Evolutionary conservation across 2,113 vertebrate genomes (phyloP).

Genomic region (Chlorodrepanis virens): DNA sequence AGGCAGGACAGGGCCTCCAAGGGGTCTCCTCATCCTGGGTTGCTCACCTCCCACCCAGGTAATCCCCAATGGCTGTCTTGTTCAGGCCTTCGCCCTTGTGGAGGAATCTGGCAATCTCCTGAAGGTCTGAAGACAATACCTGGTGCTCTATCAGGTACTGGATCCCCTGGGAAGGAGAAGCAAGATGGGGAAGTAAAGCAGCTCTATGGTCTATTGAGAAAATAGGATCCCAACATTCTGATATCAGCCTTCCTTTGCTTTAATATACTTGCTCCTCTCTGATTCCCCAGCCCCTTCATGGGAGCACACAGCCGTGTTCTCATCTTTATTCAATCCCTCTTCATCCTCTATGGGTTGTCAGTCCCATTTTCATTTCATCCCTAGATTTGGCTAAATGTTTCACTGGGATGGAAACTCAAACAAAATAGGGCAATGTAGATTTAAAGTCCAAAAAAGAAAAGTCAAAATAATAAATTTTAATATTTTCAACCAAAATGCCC

Average conservation of each 20-base stretch:
- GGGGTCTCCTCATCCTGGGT: background rate
- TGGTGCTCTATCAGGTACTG: constrained; percentile 83
- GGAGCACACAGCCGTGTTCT: background rate
- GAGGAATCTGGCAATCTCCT: constrained; percentile 86
- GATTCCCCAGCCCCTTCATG: background rate
- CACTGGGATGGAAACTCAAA: background rate
- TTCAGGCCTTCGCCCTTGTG: constrained; percentile 94
- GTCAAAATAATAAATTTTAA: background rate
- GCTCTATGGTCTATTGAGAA: background rate
- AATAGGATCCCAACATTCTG: background rate
- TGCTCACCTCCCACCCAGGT: constrained; percentile 89
- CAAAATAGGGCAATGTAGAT: background rate
- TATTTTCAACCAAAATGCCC: background rate
- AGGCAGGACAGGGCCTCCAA: background rate
- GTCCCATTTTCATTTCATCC: background rate
- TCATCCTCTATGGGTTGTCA: background rate
- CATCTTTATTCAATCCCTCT: background rate
- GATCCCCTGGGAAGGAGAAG: constrained; percentile 79
- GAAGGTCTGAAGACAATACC: constrained; percentile 72
- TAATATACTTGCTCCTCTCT: background rate
- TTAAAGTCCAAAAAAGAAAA: background rate
- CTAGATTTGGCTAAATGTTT: background rate
- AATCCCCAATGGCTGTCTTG: constrained; percentile 94
- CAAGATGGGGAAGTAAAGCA: background rate
- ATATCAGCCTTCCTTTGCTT: background rate